These are phyloP conservation scores for Diarsia dahlii DNA, from an alignment of 2,888 invertebrate species.

Conservation along the genomic window DNA sequence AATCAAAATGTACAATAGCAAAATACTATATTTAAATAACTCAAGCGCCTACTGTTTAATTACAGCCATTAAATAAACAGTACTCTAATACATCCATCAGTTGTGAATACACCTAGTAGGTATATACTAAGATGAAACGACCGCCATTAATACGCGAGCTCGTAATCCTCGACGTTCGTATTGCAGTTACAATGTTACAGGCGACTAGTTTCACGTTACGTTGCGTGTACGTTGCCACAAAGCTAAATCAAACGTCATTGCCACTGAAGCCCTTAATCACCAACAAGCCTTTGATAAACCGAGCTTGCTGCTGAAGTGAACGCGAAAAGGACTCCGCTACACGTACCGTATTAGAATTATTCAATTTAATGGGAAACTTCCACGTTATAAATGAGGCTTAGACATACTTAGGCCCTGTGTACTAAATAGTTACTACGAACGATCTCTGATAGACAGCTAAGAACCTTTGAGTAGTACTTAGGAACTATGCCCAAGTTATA, in stretches of 20 bases:
- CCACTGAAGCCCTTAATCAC: slow-evolving; percentile 82
- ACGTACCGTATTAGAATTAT: slow-evolving; percentile 28
- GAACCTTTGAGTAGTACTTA: slow-evolving; percentile 15
- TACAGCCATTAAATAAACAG: slow-evolving; percentile 6
- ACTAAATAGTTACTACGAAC: background rate
- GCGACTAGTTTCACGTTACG: slow-evolving; percentile 58
- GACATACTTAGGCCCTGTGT: background rate
- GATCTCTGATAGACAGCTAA: background rate
- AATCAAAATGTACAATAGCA: background rate
- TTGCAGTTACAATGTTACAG: slow-evolving; percentile 42
- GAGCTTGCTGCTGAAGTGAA: slow-evolving; percentile 68
- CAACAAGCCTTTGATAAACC: slow-evolving; percentile 80
- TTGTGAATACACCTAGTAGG: background rate
- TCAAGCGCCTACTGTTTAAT: background rate
- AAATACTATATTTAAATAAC: background rate
- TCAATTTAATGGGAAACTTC: slow-evolving; percentile 24
- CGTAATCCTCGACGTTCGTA: slow-evolving; percentile 43
- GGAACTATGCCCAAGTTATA: background rate
- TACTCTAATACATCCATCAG: background rate
- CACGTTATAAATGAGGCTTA: slow-evolving; percentile 9
- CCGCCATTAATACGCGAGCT: slow-evolving; percentile 23
- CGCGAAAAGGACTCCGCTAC: slow-evolving; percentile 36
- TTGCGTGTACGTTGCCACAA: slow-evolving; percentile 69
- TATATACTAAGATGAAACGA: slow-evolving; percentile 13
- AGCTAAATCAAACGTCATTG: slow-evolving; percentile 85